Conservation (phyloP, 2,797 vertebrate genomes). For the Sebastes hubbsi region DNA sequence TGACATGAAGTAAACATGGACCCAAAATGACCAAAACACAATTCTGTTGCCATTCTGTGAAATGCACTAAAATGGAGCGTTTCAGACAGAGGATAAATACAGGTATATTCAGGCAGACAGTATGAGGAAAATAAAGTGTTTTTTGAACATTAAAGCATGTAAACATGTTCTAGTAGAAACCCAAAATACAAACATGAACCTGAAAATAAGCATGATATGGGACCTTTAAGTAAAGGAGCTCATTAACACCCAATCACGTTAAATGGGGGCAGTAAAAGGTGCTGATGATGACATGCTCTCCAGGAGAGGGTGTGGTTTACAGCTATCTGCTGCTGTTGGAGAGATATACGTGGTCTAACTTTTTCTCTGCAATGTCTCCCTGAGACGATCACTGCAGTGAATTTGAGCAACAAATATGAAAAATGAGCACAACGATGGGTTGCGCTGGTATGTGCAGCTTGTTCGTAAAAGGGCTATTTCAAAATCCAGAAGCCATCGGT, state of each 20-base stretch:
- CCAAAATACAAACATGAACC: too few species aligned
- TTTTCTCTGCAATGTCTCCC: slow-evolving; percentile 6
- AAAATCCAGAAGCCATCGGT: neutral
- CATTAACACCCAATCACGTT: neutral
- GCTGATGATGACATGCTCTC: slow-evolving; percentile 17
- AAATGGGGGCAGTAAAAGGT: neutral
- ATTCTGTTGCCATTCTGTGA: too few species aligned
- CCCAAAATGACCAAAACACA: too few species aligned
- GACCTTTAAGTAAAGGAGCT: neutral
- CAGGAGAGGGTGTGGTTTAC: slow-evolving; percentile 25
- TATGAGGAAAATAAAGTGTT: too few species aligned
- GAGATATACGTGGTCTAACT: neutral
- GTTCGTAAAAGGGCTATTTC: neutral
- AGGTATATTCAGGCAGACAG: too few species aligned
- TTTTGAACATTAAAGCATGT: too few species aligned
- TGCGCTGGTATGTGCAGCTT: neutral
- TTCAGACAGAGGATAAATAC: too few species aligned
- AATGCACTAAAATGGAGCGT: too few species aligned
- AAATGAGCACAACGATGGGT: neutral
- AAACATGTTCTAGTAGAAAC: too few species aligned
- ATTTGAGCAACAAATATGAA: neutral
- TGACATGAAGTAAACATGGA: too few species aligned
- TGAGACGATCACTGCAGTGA: neutral
- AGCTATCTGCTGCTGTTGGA: slow-evolving; percentile 6
- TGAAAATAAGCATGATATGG: too few species aligned